Evolutionary conservation across 2,888 invertebrate species (phyloP).

Genomic region (Slavum lentiscoides): DNA sequence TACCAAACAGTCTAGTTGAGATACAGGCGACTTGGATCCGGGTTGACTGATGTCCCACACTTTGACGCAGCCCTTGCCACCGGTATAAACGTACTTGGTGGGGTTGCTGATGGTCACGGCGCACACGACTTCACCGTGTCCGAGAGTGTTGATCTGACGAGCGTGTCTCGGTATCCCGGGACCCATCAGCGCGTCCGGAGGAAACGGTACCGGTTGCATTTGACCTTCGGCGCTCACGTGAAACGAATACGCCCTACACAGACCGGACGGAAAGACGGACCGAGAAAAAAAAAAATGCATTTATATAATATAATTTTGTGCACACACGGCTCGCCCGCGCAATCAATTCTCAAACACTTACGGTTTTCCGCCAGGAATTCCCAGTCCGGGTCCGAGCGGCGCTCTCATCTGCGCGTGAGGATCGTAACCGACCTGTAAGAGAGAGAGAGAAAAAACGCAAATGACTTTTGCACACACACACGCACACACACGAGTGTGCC

Average conservation of each 20-base stretch:
- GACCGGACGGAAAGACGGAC: background rate
- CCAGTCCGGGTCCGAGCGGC: constrained; percentile 64
- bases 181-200: constrained; percentile 88
- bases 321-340: too few relatives aligned
- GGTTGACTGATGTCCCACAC: constrained; percentile 96
- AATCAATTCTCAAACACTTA: constrained; percentile 64
- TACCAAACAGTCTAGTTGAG: constrained; percentile 88
- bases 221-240: constrained; percentile 88
- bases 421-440: constrained; percentile 67
- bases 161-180: constrained; percentile 93
- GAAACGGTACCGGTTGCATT: constrained; percentile 91
- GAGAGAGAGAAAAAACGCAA: background rate
- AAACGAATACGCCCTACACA: constrained; percentile 83
- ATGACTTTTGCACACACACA: too few relatives aligned
- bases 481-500: too few relatives aligned
- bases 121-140: constrained; percentile 95
- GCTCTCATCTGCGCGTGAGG: constrained; percentile 71
- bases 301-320: too few relatives aligned
- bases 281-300: background rate
- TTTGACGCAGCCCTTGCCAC: constrained; percentile 95
- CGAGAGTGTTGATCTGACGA: constrained; percentile 86
- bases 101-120: constrained; percentile 95
- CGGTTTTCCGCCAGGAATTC: constrained; percentile 80
- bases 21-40: constrained; percentile 81
- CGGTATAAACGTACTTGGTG: constrained; percentile 91